Conservation (phyloP, 2,888 invertebrate genomes). For the Ctena decussata region DNA sequence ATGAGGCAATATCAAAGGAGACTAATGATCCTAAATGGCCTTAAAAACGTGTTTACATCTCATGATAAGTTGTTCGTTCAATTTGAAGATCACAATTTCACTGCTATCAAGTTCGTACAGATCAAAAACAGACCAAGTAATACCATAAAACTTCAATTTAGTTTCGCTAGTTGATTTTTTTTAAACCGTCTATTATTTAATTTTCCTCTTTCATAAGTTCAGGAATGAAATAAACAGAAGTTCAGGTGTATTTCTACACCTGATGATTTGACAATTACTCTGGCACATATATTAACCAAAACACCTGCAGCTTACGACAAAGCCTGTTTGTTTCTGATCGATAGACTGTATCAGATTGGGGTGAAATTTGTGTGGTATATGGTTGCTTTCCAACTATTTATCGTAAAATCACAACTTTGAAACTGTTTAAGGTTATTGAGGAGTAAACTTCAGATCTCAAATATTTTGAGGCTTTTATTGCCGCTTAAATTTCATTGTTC, state of each 20-base stretch:
- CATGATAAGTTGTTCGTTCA: too few species aligned
- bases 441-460: neutral
- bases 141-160: neutral
- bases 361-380: constrained; percentile 16
- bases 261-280: neutral
- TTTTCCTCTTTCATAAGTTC: neutral
- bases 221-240: neutral
- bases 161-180: neutral
- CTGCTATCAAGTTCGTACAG: too few species aligned
- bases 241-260: neutral
- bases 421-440: neutral
- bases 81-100: too few species aligned
- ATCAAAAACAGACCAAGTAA: too few species aligned
- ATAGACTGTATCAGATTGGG: neutral
- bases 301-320: constrained; percentile 4
- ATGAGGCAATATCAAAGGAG: neutral
- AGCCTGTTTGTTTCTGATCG: neutral
- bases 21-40: neutral
- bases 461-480: neutral
- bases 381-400: constrained; percentile 1
- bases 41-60: neutral
- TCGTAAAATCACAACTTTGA: neutral
- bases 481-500: neutral
- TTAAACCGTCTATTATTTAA: neutral
- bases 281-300: neutral